Evolutionary conservation across 2,113 vertebrate species (phyloP), one percentile per base, ranked within the genome.

Genomic region (Cynocephalus volans): DNA sequence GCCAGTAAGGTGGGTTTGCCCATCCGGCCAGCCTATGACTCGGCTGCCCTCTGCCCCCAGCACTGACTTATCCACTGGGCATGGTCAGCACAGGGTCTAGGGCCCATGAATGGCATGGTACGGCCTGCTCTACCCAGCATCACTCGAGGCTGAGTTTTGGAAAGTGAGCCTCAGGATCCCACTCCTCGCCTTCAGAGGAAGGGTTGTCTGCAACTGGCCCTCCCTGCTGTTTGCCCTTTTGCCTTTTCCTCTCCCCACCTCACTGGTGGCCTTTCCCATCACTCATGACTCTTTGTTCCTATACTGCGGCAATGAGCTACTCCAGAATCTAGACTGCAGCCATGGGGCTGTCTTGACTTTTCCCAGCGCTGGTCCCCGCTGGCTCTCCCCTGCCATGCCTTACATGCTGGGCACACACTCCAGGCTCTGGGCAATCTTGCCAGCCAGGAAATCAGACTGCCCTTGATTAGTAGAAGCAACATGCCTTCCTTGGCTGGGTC

Each of bases 401-500:
- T 26, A 65, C 69, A 45, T 19, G 50, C 75, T 41, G 75, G 75
- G 60, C 41, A n/a, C 90, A 33, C 8, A 14, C 94, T 90, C 48
- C 75, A 33, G 65, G 87, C 90, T 84, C 94, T 15, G 1, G 75
- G 84, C 48, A 14, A 8, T 88, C 26, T 48, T 56, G 75, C 92
- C 90, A 92, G 64, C 80, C 86, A 87, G 96, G 93, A 98, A 94
- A 90, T 1, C 26, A 86, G 77, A 54, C 58, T 8, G 13, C 56
- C 48, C 62, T 62, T 65, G 88, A 96, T 96, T 94, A 92, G 90
- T 70, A 56, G 82, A 96, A 95, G 80, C 81, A 90, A 50, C 45
- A 15, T 1, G 88, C 81, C 86, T 97, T 79, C 93, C 96, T 96
- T 92, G 96, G 88, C 92, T 90, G 90, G 72, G 56, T 94, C 95